Evolutionary conservation across 2,797 vertebrate genomes (phyloP).

Genomic region (Chelidonichthys spinosus): DNA sequence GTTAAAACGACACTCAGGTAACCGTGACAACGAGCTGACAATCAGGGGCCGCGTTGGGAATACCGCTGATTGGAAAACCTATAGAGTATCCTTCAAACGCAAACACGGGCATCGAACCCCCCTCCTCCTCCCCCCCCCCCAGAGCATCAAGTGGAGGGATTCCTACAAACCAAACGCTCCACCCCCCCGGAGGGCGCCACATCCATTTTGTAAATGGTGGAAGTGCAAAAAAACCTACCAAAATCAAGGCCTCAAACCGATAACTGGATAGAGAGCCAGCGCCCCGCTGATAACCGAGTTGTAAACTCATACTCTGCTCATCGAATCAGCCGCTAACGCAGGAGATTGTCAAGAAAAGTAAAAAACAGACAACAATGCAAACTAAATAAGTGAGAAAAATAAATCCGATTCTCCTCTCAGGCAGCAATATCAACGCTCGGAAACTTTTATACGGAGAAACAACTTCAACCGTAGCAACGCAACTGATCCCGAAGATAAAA

Average conservation of each 20-base stretch:
- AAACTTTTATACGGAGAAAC: constrained; percentile 28
- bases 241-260: constrained; percentile 42
- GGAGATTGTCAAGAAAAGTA: constrained; percentile 41
- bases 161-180: too few species aligned
- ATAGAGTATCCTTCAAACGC: constrained; percentile 64
- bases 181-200: too few species aligned
- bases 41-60: constrained; percentile 70
- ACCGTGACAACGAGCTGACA: constrained; percentile 69
- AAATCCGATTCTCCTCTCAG: constrained; percentile 43
- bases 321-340: constrained; percentile 62
- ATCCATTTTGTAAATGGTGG: constrained; percentile 66
- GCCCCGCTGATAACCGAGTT: constrained; percentile 65
- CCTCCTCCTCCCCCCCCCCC: too few species aligned
- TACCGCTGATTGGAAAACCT: constrained; percentile 69
- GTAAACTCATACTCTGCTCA: constrained; percentile 69
- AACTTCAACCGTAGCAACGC: constrained; percentile 34
- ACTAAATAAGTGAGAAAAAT: constrained; percentile 44
- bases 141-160: constrained; percentile 54
- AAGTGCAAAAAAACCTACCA: constrained; percentile 30
- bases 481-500: background rate
- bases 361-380: constrained; percentile 45
- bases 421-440: constrained; percentile 51
- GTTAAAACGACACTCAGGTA: constrained; percentile 76
- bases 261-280: constrained; percentile 59
- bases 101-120: too few species aligned